A percentile compares a stretch with the other conserved stretches of the same genome.
Evolutionary conservation across 92 coral and sea anemone genomes (phyloP).

Genomic region (Bergia sp.): DNA sequence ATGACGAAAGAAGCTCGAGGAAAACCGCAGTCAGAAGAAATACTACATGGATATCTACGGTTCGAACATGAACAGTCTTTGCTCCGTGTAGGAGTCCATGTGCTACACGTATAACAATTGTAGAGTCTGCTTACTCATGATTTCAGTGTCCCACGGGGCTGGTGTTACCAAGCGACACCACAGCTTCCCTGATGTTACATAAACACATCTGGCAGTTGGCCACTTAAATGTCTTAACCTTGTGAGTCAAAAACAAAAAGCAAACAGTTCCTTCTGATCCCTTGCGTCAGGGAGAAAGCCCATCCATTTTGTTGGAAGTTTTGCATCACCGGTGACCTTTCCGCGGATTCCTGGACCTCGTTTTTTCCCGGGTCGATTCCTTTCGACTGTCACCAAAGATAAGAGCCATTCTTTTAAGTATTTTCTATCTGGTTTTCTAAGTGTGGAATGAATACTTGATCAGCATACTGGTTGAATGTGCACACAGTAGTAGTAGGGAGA

Average conservation of each 20-base stretch:
- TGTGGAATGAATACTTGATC: neutral
- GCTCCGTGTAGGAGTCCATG: slow-evolving; percentile 9
- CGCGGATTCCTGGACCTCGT: slow-evolving; percentile 15
- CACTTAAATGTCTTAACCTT: neutral
- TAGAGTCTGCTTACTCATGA: slow-evolving; percentile 16
- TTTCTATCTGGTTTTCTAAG: neutral
- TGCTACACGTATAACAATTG: neutral
- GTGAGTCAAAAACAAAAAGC: neutral
- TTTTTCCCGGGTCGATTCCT: slow-evolving; percentile 25
- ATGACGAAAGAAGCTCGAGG: neutral
- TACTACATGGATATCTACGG: slow-evolving; percentile 27
- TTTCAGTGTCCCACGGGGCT: neutral
- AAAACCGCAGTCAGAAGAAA: neutral
- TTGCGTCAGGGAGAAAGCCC: neutral
- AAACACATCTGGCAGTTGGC: neutral
- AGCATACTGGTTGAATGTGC: neutral
- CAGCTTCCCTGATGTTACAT: neutral
- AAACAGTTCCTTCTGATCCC: slow-evolving; percentile 1
- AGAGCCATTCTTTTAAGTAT: neutral
- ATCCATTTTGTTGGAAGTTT: slow-evolving; percentile 29
- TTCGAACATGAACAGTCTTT: neutral
- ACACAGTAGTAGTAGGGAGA: neutral
- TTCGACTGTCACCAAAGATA: neutral
- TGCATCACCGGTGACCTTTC: slow-evolving; percentile 35
- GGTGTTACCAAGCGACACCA: neutral